phyloP scores from a whole-genome alignment of 1,140 invertebrate species.

The Drosophila repletoides region DNA sequence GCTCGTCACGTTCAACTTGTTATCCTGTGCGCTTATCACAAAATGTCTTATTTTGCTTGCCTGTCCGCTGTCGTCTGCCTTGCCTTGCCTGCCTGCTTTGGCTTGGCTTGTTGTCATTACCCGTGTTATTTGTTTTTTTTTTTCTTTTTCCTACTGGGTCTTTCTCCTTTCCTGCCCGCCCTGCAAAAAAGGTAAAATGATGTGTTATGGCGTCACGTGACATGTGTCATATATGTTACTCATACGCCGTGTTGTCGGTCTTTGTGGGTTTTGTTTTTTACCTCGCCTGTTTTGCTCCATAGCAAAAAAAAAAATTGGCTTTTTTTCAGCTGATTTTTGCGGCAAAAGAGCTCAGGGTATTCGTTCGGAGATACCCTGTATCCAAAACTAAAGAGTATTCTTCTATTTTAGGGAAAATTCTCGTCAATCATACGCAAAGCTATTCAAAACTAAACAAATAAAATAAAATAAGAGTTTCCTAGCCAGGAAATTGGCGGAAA shows the following conservation, averaged over 20 bases:
- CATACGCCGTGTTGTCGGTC: constrained; percentile 32
- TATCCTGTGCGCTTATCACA: constrained; percentile 62
- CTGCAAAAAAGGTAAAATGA: constrained; percentile 44
- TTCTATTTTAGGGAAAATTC: no score
- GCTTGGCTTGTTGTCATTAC: constrained; percentile 46
- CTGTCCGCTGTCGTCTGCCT: no score
- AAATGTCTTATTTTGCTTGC: constrained; percentile 56
- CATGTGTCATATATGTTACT: constrained; percentile 57
- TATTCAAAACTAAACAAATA: no score
- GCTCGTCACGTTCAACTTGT: constrained; percentile 61
- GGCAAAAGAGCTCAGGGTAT: no score
- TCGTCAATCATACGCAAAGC: no score
- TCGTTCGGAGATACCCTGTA: no score
- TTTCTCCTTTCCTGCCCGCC: neutral
- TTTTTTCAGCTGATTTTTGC: neutral
- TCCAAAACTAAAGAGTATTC: no score
- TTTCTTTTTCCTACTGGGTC: neutral
- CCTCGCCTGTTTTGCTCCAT: neutral
- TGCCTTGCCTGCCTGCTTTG: constrained; percentile 5
- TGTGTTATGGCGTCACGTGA: constrained; percentile 60
- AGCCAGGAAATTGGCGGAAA: no score
- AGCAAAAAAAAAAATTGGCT: neutral
- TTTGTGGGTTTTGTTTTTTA: constrained; percentile 16
- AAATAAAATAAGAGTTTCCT: no score
- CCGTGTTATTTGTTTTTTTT: constrained; percentile 41